Percentiles rank a stretch among this genome's conserved stretches.
These are phyloP conservation scores for Saccostrea glomerata DNA, from an alignment of 1,140 invertebrate species.

Conservation along the genomic window DNA sequence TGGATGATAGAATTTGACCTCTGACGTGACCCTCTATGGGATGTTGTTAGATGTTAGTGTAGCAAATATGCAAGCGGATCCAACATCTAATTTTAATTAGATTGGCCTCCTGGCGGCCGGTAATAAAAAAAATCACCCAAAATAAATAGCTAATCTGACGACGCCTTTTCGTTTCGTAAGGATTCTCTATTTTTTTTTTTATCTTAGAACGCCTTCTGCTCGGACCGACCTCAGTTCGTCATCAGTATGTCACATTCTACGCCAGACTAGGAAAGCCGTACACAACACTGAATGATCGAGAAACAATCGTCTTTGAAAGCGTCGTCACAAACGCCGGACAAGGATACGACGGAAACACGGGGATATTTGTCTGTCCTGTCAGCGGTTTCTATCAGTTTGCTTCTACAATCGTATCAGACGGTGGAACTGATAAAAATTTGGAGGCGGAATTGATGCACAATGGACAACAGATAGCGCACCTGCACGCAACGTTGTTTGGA, in stretches of 20 bases:
- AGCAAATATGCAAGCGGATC: no score
- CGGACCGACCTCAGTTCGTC: neutral
- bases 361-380: slow-evolving; percentile 37
- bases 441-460: slow-evolving; percentile 34
- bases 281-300: neutral
- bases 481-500: slow-evolving; percentile 40
- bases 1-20: no score
- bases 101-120: no score
- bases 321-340: slow-evolving; percentile 40
- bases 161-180: no score
- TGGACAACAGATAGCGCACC: neutral
- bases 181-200: neutral
- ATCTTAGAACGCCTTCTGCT: slow-evolving; percentile 8
- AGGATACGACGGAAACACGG: slow-evolving; percentile 12
- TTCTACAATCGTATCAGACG: slow-evolving; percentile 27
- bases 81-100: no score
- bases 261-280: slow-evolving; percentile 3
- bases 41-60: no score
- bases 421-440: slow-evolving; percentile 32
- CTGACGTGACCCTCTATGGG: no score
- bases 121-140: no score
- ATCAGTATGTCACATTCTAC: slow-evolving; percentile 14
- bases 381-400: slow-evolving; percentile 42
- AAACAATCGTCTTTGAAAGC: slow-evolving; percentile 39
- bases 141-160: no score